phyloP scores from a whole-genome alignment of 2,113 vertebrate genomes.

The Aviceda subcristata region DNA sequence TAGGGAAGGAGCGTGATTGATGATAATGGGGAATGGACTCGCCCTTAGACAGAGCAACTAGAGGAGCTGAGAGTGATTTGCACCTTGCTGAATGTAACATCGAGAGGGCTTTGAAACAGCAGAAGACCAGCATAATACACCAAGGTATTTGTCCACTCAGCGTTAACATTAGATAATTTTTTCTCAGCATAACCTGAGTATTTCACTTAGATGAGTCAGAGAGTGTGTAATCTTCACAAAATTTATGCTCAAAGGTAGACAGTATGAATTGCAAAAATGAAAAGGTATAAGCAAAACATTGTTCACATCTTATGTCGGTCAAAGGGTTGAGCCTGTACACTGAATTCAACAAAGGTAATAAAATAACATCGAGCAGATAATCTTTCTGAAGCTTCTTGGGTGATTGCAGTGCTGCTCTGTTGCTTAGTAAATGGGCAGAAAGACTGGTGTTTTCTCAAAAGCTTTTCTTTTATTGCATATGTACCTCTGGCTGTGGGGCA shows the following conservation, averaged over 20 bases:
- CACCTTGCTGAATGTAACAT: background rate
- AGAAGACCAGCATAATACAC: background rate
- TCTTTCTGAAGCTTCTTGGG: background rate
- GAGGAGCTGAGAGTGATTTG: background rate
- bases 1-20: background rate
- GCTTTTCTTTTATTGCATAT: background rate
- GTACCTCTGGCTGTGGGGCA: background rate
- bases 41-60: background rate
- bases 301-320: background rate
- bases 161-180: background rate
- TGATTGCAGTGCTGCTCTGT: background rate
- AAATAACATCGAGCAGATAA: background rate
- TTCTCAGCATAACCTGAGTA: background rate
- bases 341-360: background rate
- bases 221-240: background rate
- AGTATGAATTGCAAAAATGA: background rate
- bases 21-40: background rate
- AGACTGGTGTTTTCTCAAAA: background rate
- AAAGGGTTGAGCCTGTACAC: background rate
- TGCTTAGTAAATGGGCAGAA: background rate
- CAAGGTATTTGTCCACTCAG: background rate
- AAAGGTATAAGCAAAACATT: background rate
- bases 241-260: background rate
- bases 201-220: background rate
- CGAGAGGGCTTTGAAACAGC: background rate